phyloP scores from a whole-genome alignment of 2,797 vertebrate species.

The Pseudotriccus pelzelni region DNA sequence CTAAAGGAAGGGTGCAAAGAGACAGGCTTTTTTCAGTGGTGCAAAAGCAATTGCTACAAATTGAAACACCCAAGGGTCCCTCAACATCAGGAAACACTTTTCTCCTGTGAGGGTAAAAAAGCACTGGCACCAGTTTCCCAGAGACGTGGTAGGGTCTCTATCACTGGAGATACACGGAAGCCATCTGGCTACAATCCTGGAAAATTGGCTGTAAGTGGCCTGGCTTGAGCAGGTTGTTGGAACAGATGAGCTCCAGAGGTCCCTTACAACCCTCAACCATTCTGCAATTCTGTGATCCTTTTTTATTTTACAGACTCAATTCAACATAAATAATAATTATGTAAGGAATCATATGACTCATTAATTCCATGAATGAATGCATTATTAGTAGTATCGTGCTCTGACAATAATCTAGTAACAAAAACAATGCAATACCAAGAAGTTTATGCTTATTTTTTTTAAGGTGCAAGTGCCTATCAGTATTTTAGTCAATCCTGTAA shows the following conservation, averaged over 20 bases:
- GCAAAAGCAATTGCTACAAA: background rate
- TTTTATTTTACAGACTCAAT: background rate
- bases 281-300: background rate
- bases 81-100: background rate
- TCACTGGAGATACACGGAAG: background rate
- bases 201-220: background rate
- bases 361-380: background rate
- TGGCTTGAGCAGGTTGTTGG: background rate
- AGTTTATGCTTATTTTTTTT: background rate
- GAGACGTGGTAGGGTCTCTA: too few relatives aligned
- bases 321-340: background rate
- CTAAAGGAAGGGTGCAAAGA: background rate
- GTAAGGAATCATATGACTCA: background rate
- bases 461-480: background rate
- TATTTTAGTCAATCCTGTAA: background rate
- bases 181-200: background rate
- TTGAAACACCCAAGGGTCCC: background rate
- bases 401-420: background rate
- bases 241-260: background rate
- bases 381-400: background rate
- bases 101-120: background rate
- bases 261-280: background rate
- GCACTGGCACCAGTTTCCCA: background rate
- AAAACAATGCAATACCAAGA: background rate
- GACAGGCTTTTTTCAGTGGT: background rate